These are phyloP conservation scores for Listronotus bonariensis DNA, from an alignment of 1,140 invertebrate species.

Conservation along the genomic window DNA sequence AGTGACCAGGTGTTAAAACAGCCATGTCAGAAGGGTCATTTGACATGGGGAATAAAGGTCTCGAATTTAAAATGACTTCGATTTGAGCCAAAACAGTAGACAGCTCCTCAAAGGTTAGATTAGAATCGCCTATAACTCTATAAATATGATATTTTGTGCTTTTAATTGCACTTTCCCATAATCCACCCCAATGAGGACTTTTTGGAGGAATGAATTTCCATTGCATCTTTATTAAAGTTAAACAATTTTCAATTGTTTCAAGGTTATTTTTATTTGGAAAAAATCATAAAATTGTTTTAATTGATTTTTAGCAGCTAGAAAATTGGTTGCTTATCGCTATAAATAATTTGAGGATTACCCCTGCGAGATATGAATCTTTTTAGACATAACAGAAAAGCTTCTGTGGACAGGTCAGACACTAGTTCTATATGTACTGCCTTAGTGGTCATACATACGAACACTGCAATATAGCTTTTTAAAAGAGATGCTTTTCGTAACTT, in stretches of 20 bases:
- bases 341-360: conserved; percentile 3
- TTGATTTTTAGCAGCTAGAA: not conserved
- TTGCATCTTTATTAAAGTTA: conserved; percentile 34
- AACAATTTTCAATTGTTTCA: not conserved
- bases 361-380: conserved; percentile 3
- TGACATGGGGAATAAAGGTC: conserved; percentile 31
- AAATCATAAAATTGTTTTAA: not conserved
- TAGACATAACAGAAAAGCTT: not conserved
- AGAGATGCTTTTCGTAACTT: too few species aligned
- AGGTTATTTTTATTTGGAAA: not conserved
- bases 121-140: conserved; percentile 24
- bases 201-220: conserved; percentile 56
- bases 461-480: not conserved
- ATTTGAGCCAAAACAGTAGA: conserved; percentile 46
- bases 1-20: not conserved
- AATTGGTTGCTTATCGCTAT: conserved; percentile 5
- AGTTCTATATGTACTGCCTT: conserved; percentile 7
- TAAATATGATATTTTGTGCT: conserved; percentile 38
- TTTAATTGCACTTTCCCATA: conserved; percentile 46
- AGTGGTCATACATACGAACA: conserved; percentile 1
- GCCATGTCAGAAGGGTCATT: too few species aligned
- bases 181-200: conserved; percentile 49
- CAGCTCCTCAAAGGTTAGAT: conserved; percentile 42
- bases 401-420: not conserved
- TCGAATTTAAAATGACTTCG: conserved; percentile 52